A percentile compares a stretch with the other conserved stretches of the same genome.
Conservation (phyloP, 2,888 invertebrate genomes). For the Podabrus alpinus region DNA sequence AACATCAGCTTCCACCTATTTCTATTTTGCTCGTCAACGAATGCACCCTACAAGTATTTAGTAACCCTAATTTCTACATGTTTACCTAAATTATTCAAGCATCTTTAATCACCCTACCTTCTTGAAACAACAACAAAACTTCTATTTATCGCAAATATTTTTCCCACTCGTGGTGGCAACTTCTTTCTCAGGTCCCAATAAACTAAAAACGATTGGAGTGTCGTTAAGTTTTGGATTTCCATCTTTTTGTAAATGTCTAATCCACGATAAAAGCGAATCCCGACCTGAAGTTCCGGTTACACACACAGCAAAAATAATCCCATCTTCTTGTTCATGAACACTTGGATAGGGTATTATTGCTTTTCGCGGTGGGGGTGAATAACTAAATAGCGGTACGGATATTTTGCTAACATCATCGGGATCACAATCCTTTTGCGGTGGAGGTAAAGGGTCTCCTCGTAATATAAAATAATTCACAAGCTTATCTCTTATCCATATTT, state of each 20-base stretch:
- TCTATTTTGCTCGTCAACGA: not conserved
- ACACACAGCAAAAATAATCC: constrained; percentile 83
- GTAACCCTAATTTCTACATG: not conserved
- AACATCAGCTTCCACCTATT: not conserved
- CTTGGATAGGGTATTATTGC: constrained; percentile 59
- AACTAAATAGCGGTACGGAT: constrained; percentile 60
- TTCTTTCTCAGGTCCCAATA: constrained; percentile 65
- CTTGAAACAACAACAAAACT: not conserved
- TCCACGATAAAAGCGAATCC: constrained; percentile 90
- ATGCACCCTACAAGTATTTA: not conserved
- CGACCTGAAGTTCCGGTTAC: constrained; percentile 90
- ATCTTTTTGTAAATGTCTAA: constrained; percentile 76
- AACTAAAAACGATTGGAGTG: constrained; percentile 84
- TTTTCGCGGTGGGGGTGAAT: constrained; percentile 56
- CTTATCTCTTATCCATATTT: constrained; percentile 76
- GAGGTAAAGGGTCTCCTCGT: constrained; percentile 69
- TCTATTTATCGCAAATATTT: not conserved
- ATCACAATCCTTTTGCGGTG: constrained; percentile 47
- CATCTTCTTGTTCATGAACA: constrained; percentile 92
- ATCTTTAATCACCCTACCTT: not conserved
- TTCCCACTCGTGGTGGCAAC: constrained; percentile 32
- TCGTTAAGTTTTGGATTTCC: constrained; percentile 73
- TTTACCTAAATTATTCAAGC: not conserved
- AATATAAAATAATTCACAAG: constrained; percentile 84
- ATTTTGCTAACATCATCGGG: constrained; percentile 74